Conservation (phyloP, 2,888 invertebrate genomes). For the Drosophila flavopinicola region DNA sequence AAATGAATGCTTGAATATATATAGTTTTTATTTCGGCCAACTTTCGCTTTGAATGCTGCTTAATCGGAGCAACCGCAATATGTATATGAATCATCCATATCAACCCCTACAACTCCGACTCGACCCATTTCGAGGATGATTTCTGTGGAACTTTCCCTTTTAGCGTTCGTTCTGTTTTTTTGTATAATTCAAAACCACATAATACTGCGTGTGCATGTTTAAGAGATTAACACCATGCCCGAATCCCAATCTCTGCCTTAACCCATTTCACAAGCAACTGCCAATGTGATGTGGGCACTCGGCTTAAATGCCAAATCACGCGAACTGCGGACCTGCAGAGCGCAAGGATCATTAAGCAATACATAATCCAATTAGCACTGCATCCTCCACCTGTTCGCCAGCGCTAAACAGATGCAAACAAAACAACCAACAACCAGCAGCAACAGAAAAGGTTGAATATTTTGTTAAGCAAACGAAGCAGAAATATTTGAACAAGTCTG, state of each 20-base stretch:
- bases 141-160: slow-evolving; percentile 46
- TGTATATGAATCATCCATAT: slow-evolving; percentile 20
- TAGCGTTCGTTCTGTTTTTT: not conserved
- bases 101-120: slow-evolving; percentile 14
- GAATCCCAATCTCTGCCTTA: slow-evolving; percentile 28
- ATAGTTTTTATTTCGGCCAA: not conserved
- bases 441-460: slow-evolving; percentile 68
- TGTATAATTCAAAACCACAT: slow-evolving; percentile 42
- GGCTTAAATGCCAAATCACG: slow-evolving; percentile 58
- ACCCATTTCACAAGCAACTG: slow-evolving; percentile 53
- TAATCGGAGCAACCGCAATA: not conserved
- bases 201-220: slow-evolving; percentile 34
- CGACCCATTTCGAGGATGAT: slow-evolving; percentile 34
- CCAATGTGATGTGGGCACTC: slow-evolving; percentile 30
- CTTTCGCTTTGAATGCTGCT: slow-evolving; percentile 7
- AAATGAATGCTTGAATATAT: no score
- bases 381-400: slow-evolving; percentile 65
- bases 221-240: slow-evolving; percentile 47
- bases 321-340: slow-evolving; percentile 27
- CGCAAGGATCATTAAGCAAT: slow-evolving; percentile 71
- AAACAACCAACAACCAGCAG: slow-evolving; percentile 31
- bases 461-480: slow-evolving; percentile 75
- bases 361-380: slow-evolving; percentile 76
- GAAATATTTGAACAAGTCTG: slow-evolving; percentile 65
- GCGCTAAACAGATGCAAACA: slow-evolving; percentile 64